A percentile compares a stretch with the other conserved stretches of the same genome.
These are phyloP conservation scores for Pomatostomus ruficeps DNA, from an alignment of 2,113 vertebrate species.

Conservation along the genomic window DNA sequence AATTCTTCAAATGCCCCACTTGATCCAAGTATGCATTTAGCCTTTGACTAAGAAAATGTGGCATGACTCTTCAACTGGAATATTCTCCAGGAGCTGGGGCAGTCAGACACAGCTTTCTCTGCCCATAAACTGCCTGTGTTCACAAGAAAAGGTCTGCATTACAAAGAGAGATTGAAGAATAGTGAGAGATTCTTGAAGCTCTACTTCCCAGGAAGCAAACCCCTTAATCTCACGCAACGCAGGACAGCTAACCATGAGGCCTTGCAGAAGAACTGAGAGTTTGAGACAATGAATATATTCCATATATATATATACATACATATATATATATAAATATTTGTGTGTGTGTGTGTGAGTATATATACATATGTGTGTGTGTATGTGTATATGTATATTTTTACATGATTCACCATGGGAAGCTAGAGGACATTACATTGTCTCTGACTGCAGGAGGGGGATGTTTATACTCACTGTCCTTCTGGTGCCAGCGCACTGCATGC, in stretches of 20 bases:
- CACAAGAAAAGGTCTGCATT: neutral
- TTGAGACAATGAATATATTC: neutral
- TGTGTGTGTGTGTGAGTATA: fast-evolving
- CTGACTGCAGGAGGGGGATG: neutral
- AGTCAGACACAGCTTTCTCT: neutral
- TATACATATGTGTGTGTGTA: too few relatives aligned
- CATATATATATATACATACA: fast-evolving
- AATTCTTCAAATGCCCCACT: neutral
- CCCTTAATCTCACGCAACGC: neutral
- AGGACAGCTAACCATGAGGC: neutral
- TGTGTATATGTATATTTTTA: fast-evolving
- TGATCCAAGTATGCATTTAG: neutral
- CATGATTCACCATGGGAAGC: fast-evolving
- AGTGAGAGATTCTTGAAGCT: neutral
- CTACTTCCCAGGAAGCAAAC: neutral
- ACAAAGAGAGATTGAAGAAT: neutral
- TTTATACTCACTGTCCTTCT: conserved; percentile 73
- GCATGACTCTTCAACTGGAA: neutral
- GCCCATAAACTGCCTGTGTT: neutral
- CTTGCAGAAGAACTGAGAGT: neutral
- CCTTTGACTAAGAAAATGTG: neutral
- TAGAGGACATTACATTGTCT: neutral
- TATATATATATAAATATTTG: neutral
- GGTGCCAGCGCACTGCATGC: conserved; percentile 83
- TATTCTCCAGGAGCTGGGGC: neutral